Percentiles rank a stretch among this genome's conserved stretches.
Evolutionary conservation across 2,797 vertebrate species (phyloP).

Genomic region (Lerista edwardsae): DNA sequence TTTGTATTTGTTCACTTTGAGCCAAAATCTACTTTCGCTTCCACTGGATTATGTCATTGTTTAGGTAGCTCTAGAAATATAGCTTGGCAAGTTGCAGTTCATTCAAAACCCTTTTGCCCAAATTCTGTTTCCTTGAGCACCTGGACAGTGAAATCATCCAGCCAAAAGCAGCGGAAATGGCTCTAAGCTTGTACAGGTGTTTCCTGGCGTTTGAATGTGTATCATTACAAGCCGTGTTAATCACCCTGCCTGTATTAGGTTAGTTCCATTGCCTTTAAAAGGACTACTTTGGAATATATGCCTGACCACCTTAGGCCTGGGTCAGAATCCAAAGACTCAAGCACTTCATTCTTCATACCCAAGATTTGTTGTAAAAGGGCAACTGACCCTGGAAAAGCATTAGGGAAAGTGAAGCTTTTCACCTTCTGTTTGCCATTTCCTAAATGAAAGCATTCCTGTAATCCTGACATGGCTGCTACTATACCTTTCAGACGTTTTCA

Average conservation of each 20-base stretch:
- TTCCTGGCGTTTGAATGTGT: background rate
- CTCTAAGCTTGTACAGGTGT: background rate
- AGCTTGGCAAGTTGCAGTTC: background rate
- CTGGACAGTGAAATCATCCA: background rate
- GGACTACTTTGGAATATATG: background rate
- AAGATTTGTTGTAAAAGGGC: background rate
- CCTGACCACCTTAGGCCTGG: background rate
- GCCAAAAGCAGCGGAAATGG: background rate
- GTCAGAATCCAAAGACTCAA: background rate
- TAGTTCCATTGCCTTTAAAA: conserved; percentile 6
- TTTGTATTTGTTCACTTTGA: conserved; percentile 5
- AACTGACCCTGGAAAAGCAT: background rate
- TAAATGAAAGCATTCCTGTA: too few species aligned
- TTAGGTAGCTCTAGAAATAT: background rate
- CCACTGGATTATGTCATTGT: background rate
- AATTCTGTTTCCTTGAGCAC: conserved; percentile 1
- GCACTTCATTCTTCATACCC: background rate
- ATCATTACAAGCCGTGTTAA: background rate
- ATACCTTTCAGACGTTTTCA: too few species aligned
- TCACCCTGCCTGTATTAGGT: background rate
- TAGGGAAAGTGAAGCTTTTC: background rate
- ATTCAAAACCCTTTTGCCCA: background rate
- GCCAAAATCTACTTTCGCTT: background rate
- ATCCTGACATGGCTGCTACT: too few species aligned
- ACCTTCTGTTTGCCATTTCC: too few species aligned